These are phyloP conservation scores for Iselma pallidipennis DNA, from an alignment of 2,888 invertebrate species.

Conservation along the genomic window DNA sequence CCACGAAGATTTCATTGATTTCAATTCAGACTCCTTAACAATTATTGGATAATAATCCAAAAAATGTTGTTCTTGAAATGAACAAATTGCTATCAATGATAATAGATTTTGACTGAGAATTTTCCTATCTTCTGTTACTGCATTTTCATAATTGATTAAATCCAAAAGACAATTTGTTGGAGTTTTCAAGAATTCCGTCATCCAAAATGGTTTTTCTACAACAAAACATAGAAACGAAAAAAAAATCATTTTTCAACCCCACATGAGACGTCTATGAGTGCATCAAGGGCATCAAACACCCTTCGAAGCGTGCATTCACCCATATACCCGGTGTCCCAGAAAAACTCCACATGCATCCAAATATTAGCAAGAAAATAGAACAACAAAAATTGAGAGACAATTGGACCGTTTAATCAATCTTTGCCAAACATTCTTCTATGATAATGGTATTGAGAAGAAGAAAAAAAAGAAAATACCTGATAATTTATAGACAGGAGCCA, in stretches of 20 bases:
- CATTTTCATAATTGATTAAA: conserved; percentile 40
- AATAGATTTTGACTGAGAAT: conserved; percentile 49
- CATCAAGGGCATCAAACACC: too few relatives aligned
- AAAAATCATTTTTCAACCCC: not conserved
- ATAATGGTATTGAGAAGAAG: not conserved
- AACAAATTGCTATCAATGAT: conserved; percentile 49
- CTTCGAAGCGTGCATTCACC: too few relatives aligned
- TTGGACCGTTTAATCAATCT: conserved; percentile 22
- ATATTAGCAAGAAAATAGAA: too few relatives aligned
- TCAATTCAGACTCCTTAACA: not conserved
- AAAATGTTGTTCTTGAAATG: conserved; percentile 45
- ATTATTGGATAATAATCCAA: conserved; percentile 36
- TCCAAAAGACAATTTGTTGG: conserved; percentile 42
- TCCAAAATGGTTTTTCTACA: conserved; percentile 46
- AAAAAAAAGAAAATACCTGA: conserved; percentile 31
- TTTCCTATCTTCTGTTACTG: conserved; percentile 40
- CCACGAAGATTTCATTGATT: conserved; percentile 48
- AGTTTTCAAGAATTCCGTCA: conserved; percentile 46
- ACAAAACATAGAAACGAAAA: conserved; percentile 10
- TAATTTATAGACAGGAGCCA: conserved; percentile 46
- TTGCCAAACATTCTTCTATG: conserved; percentile 15
- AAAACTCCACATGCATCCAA: too few relatives aligned
- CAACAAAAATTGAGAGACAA: conserved; percentile 12
- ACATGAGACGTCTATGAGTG: too few relatives aligned
- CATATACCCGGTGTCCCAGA: too few relatives aligned